Conservation (phyloP, 2,888 invertebrate genomes). For the Leptopilina myrica region DNA sequence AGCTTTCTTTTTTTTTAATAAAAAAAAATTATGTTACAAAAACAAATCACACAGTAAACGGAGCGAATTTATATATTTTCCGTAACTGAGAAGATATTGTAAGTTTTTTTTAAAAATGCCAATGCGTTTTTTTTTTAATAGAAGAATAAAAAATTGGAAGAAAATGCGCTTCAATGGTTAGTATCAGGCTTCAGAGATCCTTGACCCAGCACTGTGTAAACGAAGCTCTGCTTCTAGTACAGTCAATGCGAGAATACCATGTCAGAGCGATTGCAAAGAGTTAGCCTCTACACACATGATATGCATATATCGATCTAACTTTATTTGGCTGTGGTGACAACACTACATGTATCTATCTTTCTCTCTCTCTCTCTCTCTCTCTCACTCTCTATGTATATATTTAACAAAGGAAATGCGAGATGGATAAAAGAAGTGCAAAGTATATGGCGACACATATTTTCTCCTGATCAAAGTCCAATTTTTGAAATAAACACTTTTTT, state of each 20-base stretch:
- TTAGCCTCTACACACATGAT: conserved; percentile 29
- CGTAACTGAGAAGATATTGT: conserved; percentile 10
- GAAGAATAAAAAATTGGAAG: conserved; percentile 33
- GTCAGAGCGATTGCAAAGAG: conserved; percentile 33
- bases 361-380: too few species aligned
- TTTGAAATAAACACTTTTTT: conserved; percentile 39
- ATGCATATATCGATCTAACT: conserved; percentile 35
- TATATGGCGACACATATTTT: conserved; percentile 33
- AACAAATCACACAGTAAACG: conserved; percentile 32
- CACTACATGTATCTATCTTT: not conserved
- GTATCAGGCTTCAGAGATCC: conserved; percentile 43
- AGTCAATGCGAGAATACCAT: conserved; percentile 34
- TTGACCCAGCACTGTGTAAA: conserved; percentile 46
- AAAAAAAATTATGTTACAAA: not conserved
- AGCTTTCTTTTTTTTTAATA: not conserved
- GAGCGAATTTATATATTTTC: conserved; percentile 28
- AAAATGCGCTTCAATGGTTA: conserved; percentile 42
- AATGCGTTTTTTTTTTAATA: conserved; percentile 19
- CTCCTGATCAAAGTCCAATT: conserved; percentile 24
- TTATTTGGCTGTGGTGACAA: conserved; percentile 31
- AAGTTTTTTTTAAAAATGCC: conserved; percentile 20
- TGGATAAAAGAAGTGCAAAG: conserved; percentile 40
- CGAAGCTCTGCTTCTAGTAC: conserved; percentile 43
- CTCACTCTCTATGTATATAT: not conserved
- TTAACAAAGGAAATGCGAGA: conserved; percentile 32